These are phyloP conservation scores for Cybosia mesomella DNA, from an alignment of 2,888 invertebrate species.

Conservation along the genomic window DNA sequence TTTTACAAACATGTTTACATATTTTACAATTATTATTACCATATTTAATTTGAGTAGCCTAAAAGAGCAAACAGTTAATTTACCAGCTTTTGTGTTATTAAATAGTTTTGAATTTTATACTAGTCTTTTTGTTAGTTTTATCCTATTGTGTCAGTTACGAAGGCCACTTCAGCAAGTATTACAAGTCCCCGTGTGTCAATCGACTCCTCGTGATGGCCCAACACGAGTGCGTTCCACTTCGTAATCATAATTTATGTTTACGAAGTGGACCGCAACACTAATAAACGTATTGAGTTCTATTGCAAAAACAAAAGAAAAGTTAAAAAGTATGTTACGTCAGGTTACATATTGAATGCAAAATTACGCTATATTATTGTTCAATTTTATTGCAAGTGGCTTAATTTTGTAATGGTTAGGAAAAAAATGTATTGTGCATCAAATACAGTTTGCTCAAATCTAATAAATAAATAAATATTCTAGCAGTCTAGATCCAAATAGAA, in stretches of 20 bases:
- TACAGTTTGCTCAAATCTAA: not conserved
- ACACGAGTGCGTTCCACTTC: not conserved
- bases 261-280: not conserved
- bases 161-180: no score
- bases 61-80: no score
- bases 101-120: no score
- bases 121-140: no score
- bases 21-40: no score
- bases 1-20: no score
- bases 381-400: not conserved
- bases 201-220: not conserved
- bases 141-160: no score
- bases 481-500: no score
- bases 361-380: constrained; percentile 3
- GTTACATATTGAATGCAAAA: not conserved
- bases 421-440: not conserved
- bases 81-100: no score
- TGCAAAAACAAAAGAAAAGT: not conserved
- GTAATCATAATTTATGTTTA: not conserved
- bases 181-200: no score
- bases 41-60: no score
- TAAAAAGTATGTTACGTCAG: not conserved
- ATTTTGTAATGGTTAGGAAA: not conserved
- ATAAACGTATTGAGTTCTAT: not conserved
- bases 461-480: no score